Conservation (phyloP, 2,113 vertebrate genomes). For the Recurvirostra avosetta region DNA sequence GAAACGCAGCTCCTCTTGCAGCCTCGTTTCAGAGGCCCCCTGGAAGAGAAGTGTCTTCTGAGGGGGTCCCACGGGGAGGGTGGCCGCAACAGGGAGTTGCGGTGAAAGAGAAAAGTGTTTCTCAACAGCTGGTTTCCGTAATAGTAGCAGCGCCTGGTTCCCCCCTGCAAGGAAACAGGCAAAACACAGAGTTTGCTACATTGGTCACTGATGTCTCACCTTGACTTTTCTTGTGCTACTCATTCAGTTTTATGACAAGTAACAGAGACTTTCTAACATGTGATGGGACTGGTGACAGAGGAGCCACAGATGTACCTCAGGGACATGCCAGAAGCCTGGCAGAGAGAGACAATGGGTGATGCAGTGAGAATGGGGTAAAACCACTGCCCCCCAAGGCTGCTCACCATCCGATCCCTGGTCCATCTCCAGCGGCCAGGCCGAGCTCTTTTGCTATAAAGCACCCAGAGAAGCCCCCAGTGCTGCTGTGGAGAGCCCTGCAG, state of each 20-base stretch:
- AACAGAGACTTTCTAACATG: not conserved
- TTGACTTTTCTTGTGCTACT: not conserved
- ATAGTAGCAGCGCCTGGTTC: constrained; percentile 40
- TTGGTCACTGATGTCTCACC: not conserved
- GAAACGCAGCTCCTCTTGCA: constrained; percentile 78
- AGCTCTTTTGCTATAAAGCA: not conserved
- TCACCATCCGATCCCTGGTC: not conserved
- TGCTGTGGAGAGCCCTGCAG: not conserved
- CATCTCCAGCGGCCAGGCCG: not conserved
- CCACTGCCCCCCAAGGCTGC: not conserved
- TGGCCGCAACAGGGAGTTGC: not conserved
- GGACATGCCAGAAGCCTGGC: not conserved
- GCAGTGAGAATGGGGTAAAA: not conserved
- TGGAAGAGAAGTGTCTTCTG: constrained; percentile 37
- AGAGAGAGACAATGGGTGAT: fast-evolving
- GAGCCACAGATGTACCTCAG: not conserved
- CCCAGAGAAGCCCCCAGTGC: not conserved
- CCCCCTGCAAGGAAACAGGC: constrained; percentile 63
- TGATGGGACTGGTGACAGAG: not conserved
- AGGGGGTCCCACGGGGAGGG: not conserved
- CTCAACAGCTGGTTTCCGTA: not conserved
- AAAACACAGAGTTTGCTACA: not conserved
- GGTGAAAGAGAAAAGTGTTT: not conserved
- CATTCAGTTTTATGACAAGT: not conserved
- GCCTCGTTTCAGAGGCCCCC: constrained; percentile 36